Conservation (phyloP, 2,797 vertebrate species). For the Pseudotriccus pelzelni region DNA sequence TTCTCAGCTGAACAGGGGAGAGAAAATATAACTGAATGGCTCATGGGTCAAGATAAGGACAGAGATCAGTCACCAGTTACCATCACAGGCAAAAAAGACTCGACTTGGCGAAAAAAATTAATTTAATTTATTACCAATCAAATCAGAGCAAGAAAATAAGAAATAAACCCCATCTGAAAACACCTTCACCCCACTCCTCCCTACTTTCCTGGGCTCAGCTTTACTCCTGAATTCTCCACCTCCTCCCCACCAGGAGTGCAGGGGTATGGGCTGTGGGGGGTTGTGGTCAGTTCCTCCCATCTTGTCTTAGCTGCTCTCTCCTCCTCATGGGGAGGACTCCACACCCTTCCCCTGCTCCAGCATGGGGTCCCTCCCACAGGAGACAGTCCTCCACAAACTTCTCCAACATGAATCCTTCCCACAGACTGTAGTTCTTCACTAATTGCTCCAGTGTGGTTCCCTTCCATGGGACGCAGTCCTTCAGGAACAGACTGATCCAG, state of each 20-base stretch:
- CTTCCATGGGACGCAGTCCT: fast-evolving
- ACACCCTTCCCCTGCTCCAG: background rate
- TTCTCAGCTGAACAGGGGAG: background rate
- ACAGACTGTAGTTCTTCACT: background rate
- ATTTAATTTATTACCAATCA: background rate
- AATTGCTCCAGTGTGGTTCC: too few species aligned
- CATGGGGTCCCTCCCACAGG: background rate
- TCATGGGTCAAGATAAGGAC: background rate
- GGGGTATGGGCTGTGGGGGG: too few species aligned
- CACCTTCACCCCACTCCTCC: background rate
- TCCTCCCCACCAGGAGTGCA: background rate
- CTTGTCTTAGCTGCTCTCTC: background rate
- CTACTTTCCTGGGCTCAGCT: background rate
- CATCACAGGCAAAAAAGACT: background rate
- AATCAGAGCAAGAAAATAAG: background rate
- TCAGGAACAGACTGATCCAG: background rate
- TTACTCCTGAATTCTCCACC: background rate
- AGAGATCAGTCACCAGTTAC: background rate
- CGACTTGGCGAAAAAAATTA: background rate
- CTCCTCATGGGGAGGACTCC: background rate
- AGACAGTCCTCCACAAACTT: background rate
- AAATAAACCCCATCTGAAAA: background rate
- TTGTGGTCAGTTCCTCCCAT: background rate
- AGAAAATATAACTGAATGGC: background rate
- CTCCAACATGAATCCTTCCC: background rate